phyloP scores from a whole-genome alignment of 2,113 vertebrate genomes.

The Siphamia tubifer region DNA sequence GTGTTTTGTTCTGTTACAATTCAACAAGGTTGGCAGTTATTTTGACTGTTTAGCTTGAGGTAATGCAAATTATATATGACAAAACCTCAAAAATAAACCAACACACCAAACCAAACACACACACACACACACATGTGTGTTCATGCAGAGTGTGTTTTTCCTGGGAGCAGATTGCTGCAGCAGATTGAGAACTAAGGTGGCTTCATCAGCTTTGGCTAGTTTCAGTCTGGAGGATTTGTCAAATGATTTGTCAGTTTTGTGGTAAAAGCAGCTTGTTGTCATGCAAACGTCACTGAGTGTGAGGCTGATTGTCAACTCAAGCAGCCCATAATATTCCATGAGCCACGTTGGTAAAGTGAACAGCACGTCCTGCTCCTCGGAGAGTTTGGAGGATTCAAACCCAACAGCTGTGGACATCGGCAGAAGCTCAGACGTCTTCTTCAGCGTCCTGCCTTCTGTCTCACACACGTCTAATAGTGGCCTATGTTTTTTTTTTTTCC shows the following conservation, averaged over 20 bases:
- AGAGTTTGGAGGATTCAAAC: conserved; percentile 1
- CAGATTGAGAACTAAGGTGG: conserved; percentile 68
- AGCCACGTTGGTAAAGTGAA: too few species aligned
- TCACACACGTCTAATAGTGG: background rate
- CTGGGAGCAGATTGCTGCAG: conserved; percentile 62
- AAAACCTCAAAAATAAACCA: too few species aligned
- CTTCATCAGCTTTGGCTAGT: conserved; percentile 59
- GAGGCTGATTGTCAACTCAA: too few species aligned
- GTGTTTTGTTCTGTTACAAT: too few species aligned
- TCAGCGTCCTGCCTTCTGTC: background rate
- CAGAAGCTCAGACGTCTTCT: background rate
- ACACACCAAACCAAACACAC: too few species aligned
- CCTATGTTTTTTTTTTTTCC: conserved; percentile 20
- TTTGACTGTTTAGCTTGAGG: too few species aligned
- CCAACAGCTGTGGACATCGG: background rate
- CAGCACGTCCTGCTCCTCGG: background rate
- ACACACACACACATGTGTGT: too few species aligned
- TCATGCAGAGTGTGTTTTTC: background rate
- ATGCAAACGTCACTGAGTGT: background rate
- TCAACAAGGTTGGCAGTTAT: too few species aligned
- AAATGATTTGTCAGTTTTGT: conserved; percentile 57
- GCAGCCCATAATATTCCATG: too few species aligned
- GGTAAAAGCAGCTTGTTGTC: conserved; percentile 33
- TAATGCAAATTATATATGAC: too few species aligned
- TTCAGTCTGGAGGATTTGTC: conserved; percentile 58